Evolutionary conservation across 2,888 invertebrate species (phyloP).

Genomic region (Microplitis manilae): DNA sequence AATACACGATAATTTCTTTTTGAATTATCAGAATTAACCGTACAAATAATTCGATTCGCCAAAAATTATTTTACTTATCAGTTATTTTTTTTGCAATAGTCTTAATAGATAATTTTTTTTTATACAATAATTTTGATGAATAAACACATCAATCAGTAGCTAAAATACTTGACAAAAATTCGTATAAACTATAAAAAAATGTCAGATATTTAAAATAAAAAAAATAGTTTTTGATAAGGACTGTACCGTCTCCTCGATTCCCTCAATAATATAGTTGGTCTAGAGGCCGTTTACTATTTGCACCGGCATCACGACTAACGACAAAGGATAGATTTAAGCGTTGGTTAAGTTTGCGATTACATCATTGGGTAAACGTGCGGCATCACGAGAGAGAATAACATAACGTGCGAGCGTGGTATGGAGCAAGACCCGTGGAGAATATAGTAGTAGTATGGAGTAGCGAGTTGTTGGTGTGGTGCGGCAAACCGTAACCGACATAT

Average conservation of each 20-base stretch:
- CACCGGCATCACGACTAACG: constrained; percentile 47
- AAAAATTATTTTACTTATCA: too few species aligned
- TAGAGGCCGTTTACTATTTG: constrained; percentile 5
- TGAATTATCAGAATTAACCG: too few species aligned
- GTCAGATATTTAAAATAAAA: neutral
- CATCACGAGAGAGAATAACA: constrained; percentile 48
- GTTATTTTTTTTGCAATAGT: too few species aligned
- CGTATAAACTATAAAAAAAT: too few species aligned
- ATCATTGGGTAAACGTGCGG: constrained; percentile 66
- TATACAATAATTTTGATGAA: too few species aligned
- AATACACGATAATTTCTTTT: neutral
- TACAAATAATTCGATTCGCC: too few species aligned
- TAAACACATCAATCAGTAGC: too few species aligned
- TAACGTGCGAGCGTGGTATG: constrained; percentile 19
- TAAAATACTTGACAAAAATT: too few species aligned
- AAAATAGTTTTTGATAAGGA: neutral
- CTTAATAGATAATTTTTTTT: too few species aligned
- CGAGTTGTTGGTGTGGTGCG: neutral
- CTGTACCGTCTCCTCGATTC: neutral
- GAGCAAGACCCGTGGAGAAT: constrained; percentile 12
- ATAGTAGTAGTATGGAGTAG: constrained; percentile 17
- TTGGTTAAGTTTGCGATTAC: constrained; percentile 53
- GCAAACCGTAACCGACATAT: constrained; percentile 20
- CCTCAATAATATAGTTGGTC: neutral
- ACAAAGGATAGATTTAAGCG: constrained; percentile 47